Percentiles rank a stretch among this genome's conserved stretches.
Conservation (phyloP, 2,113 vertebrate genomes). For the Anhinga anhinga region DNA sequence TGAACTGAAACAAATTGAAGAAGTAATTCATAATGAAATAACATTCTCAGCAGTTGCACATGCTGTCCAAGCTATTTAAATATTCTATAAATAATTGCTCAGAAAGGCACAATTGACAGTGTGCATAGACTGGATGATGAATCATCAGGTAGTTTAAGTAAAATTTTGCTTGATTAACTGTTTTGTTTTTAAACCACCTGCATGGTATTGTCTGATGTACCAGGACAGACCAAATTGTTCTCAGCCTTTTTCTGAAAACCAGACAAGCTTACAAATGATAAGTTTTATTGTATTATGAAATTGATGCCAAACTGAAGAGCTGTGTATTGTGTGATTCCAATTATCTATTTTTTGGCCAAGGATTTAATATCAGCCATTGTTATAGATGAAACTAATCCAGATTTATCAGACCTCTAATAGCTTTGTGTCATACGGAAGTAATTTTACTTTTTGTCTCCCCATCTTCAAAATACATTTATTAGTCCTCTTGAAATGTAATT, state of each 20-base stretch:
- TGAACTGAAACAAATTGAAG: conserved; percentile 68
- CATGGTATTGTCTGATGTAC: conserved; percentile 49
- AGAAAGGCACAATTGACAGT: conserved; percentile 64
- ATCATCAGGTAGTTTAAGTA: conserved; percentile 74
- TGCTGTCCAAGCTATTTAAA: conserved; percentile 69
- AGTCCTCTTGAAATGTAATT: conserved; percentile 18
- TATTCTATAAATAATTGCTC: conserved; percentile 74
- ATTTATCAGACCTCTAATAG: not conserved
- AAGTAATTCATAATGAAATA: conserved; percentile 73
- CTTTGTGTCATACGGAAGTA: not conserved
- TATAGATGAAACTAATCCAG: conserved; percentile 20
- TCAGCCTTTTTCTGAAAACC: conserved; percentile 35
- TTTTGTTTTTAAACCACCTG: conserved; percentile 77
- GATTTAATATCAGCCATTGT: conserved; percentile 33
- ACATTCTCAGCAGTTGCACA: conserved; percentile 64
- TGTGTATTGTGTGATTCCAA: conserved; percentile 43
- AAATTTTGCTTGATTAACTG: conserved; percentile 75
- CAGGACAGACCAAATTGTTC: conserved; percentile 72
- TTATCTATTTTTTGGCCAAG: conserved; percentile 34
- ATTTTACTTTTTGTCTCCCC: conserved; percentile 41
- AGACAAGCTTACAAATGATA: conserved; percentile 68
- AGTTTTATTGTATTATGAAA: conserved; percentile 72
- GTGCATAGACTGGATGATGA: conserved; percentile 68
- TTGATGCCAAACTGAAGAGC: conserved; percentile 59
- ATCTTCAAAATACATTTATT: conserved; percentile 53